Percentiles rank a stretch among this genome's conserved stretches.
Conservation (phyloP, 2,797 vertebrate genomes). For the Mionectes olivaceus region DNA sequence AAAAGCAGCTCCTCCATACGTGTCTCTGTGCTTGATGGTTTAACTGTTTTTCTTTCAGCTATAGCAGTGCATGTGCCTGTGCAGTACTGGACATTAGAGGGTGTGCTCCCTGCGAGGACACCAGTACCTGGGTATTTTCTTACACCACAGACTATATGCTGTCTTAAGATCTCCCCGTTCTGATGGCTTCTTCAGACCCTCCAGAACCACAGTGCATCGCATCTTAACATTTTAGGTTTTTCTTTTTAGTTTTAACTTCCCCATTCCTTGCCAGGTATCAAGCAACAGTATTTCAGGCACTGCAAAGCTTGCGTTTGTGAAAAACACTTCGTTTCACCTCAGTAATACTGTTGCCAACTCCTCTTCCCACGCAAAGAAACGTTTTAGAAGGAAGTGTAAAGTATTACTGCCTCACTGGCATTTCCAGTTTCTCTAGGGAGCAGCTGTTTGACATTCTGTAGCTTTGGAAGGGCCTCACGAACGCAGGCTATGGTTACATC, state of each 20-base stretch:
- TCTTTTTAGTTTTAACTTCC: neutral
- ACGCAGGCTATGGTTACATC: fast-evolving
- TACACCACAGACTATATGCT: neutral
- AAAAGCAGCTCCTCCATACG: neutral
- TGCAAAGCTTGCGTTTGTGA: neutral
- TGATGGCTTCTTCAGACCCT: neutral
- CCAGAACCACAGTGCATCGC: neutral
- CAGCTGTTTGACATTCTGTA: neutral
- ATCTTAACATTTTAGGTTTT: neutral
- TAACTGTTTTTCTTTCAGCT: neutral
- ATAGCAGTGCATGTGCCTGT: neutral
- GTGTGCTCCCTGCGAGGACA: neutral
- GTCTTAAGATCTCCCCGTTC: neutral
- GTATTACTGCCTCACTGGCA: neutral
- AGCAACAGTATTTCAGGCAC: neutral
- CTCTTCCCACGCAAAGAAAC: neutral
- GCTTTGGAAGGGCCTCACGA: neutral
- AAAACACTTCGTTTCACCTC: neutral
- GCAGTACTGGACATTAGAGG: neutral
- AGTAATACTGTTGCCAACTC: neutral
- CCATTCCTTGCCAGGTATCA: neutral
- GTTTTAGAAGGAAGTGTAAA: neutral
- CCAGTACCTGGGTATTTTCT: neutral
- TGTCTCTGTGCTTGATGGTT: neutral
- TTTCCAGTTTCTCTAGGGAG: neutral